Base-by-base conservation (phyloP, 2,888 invertebrate genomes). In the Lasiommata megera region DNA sequence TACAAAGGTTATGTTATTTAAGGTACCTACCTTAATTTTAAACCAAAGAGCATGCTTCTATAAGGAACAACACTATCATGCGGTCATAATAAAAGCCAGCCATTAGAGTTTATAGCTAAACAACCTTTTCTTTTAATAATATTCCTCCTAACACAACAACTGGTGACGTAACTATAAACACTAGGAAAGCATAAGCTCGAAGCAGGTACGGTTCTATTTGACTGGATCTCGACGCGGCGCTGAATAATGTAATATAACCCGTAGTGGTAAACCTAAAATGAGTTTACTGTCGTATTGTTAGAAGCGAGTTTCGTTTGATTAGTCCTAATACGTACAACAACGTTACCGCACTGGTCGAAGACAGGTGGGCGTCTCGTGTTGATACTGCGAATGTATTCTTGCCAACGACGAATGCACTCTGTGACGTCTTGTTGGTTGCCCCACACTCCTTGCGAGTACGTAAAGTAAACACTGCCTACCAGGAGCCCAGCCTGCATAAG, bases 361-460 rank as follows among this genome's bases (percentile, higher is more conserved):
- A 68, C 63, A 23, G 89, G 90, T 46, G 88, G 88, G 61, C 80
- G 80, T 65, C 88, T 76, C 11, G 87, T 84, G 73, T 84, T 82
- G 65, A 89, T 74, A 70, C 88, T 86, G 61, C 80, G 77, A 53
- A 80, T 50, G 72, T 90, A 91, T 68, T 87, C 88, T 64, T 81
- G 75, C 88, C 89, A 89, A 46, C 90, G 82, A 28, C 76, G 74
- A 54, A 85, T 62, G 74, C 85, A 85, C 69, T 89, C 89, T n/a
- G 77, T 82, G 65, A 82, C 82, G 57, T 86, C 83, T 67, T 72
- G 80, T 68, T 90, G 89, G 66, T 84, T 78, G 65, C 89, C 89
- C 91, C 90, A 91, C 63, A 91, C 79, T 69, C 90, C 90, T 76
- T 91, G 88, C 58, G 76, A 68, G 69, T 86, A 85, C 68, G 90